phyloP scores from a whole-genome alignment of 2,888 invertebrate species.

The Dorcus parallelipipedus region DNA sequence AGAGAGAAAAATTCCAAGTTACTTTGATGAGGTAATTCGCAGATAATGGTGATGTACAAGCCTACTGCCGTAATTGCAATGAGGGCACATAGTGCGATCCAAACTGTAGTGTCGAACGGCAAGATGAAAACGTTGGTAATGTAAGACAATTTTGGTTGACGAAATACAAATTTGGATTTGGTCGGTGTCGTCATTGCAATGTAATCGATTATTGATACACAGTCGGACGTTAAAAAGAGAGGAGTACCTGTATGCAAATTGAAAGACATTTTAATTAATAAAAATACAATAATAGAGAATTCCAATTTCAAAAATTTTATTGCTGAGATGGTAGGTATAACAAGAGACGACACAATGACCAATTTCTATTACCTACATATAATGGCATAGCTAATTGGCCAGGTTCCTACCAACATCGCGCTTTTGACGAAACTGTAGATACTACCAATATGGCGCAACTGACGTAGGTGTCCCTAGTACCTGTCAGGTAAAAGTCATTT shows the following conservation, averaged over 20 bases:
- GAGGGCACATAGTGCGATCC: constrained; percentile 56
- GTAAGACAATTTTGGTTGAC: constrained; percentile 66
- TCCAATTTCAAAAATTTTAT: too few relatives aligned
- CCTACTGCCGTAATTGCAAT: constrained; percentile 49
- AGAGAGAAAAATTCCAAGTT: not conserved
- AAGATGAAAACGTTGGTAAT: constrained; percentile 68
- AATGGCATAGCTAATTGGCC: too few relatives aligned
- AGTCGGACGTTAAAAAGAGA: constrained; percentile 61
- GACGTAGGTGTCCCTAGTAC: too few relatives aligned
- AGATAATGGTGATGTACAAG: constrained; percentile 45
- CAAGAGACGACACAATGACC: too few relatives aligned
- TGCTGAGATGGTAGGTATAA: too few relatives aligned
- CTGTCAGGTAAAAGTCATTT: too few relatives aligned
- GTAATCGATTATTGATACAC: constrained; percentile 62
- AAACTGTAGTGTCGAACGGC: constrained; percentile 65
- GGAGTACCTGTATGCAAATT: constrained; percentile 53
- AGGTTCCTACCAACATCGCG: too few relatives aligned
- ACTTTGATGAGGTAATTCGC: constrained; percentile 34
- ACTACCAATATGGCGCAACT: too few relatives aligned
- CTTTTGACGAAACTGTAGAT: too few relatives aligned
- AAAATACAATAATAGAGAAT: too few relatives aligned
- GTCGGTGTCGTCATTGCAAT: constrained; percentile 66
- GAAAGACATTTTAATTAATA: too few relatives aligned
- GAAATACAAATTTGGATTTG: constrained; percentile 67
- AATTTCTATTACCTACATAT: too few relatives aligned